Evolutionary conservation across 2,113 vertebrate genomes (phyloP).

Genomic region (Lichenostomus cassidix): DNA sequence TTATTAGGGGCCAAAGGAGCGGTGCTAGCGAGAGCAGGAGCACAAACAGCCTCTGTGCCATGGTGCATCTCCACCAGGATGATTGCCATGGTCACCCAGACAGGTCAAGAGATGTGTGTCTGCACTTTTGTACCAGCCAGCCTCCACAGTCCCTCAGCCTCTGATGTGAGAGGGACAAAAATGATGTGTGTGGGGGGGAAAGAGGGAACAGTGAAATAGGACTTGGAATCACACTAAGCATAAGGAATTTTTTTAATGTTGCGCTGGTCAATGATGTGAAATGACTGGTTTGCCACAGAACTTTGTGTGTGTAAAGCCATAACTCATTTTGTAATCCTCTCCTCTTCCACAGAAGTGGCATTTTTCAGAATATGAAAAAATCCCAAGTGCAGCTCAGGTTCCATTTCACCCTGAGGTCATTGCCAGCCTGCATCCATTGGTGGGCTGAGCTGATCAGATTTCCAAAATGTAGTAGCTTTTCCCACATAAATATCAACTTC

Average conservation of each 20-base stretch:
- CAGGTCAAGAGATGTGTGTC: not conserved
- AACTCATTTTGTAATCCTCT: not conserved
- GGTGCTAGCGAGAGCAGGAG: not conserved
- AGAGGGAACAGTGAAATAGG: not conserved
- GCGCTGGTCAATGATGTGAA: not conserved
- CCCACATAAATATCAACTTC: not conserved
- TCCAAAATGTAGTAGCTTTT: not conserved
- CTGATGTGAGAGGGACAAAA: not conserved
- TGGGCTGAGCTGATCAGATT: not conserved
- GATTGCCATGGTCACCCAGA: not conserved
- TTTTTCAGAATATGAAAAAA: not conserved
- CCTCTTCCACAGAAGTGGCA: not conserved
- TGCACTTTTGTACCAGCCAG: not conserved
- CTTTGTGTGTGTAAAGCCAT: not conserved
- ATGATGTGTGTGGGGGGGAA: fast-evolving
- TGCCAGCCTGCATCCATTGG: not conserved
- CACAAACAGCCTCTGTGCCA: not conserved
- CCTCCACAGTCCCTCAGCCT: not conserved
- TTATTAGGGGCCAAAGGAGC: not conserved
- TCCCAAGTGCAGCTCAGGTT: not conserved
- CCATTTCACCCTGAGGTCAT: not conserved
- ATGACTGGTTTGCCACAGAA: not conserved
- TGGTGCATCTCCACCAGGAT: not conserved
- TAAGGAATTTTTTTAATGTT: not conserved
- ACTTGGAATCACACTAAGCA: not conserved